These are phyloP conservation scores for Oxystoma pomonae DNA, from an alignment of 2,888 invertebrate genomes.

Conservation along the genomic window DNA sequence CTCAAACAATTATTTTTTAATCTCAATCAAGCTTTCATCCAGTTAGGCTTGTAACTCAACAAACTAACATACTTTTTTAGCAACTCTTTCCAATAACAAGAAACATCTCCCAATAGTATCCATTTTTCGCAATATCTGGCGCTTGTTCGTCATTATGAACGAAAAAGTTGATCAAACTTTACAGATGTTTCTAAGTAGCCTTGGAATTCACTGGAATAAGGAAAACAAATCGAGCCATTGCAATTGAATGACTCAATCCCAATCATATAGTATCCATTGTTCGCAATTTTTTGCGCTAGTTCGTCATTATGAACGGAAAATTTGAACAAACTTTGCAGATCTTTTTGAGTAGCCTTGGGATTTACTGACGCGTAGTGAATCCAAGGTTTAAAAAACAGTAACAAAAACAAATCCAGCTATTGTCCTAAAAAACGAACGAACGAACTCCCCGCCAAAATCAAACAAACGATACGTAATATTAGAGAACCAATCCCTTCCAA, in stretches of 20 bases:
- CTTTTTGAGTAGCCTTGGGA: conserved; percentile 55
- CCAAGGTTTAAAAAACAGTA: conserved; percentile 92
- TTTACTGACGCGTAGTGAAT: conserved; percentile 88
- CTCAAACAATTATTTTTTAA: conserved; percentile 41
- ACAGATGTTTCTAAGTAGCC: conserved; percentile 65
- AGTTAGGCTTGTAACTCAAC: conserved; percentile 57
- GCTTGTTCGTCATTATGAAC: conserved; percentile 69
- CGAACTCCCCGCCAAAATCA: conserved; percentile 90
- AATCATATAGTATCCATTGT: conserved; percentile 77
- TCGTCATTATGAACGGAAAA: conserved; percentile 76
- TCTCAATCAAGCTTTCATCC: conserved; percentile 57
- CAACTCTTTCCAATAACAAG: conserved; percentile 82
- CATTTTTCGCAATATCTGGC: conserved; percentile 74
- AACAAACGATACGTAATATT: conserved; percentile 86
- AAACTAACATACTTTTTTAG: conserved; percentile 71
- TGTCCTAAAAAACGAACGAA: conserved; percentile 91
- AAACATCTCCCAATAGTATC: conserved; percentile 75
- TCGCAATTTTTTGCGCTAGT: conserved; percentile 72
- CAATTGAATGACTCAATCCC: conserved; percentile 83
- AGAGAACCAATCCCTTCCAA: no score
- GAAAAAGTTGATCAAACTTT: conserved; percentile 70
- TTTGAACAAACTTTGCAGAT: conserved; percentile 66
- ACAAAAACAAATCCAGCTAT: no score
- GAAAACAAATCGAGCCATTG: no score
- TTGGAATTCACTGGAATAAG: conserved; percentile 77